Conservation (phyloP, 2,797 vertebrate genomes). For the Tiaroga cobitis region DNA sequence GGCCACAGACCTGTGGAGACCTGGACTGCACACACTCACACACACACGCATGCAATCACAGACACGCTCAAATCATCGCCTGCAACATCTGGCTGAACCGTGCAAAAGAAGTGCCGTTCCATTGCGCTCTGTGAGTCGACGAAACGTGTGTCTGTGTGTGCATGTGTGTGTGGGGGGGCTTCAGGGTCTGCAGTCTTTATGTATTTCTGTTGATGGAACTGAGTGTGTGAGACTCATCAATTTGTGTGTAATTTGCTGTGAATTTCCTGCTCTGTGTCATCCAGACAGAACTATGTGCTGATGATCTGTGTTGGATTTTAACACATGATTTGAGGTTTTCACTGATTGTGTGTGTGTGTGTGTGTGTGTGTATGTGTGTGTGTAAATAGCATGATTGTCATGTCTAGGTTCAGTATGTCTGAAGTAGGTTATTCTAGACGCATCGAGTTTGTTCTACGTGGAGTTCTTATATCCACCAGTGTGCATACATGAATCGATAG, state of each 20-base stretch:
- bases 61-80: slow-evolving; percentile 38
- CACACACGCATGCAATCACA: slow-evolving; percentile 10
- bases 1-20: slow-evolving; percentile 64
- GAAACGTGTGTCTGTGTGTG: background rate
- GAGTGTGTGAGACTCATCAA: slow-evolving; percentile 18
- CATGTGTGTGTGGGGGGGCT: slow-evolving; percentile 39
- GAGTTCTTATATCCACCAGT: slow-evolving; percentile 6
- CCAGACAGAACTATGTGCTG: background rate
- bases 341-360: slow-evolving; percentile 48
- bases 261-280: slow-evolving; percentile 8
- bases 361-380: slow-evolving; percentile 58
- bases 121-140: slow-evolving; percentile 51
- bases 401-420: slow-evolving; percentile 16
- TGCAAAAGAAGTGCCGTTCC: slow-evolving; percentile 55
- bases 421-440: slow-evolving; percentile 53
- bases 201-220: slow-evolving; percentile 28
- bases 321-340: slow-evolving; percentile 22
- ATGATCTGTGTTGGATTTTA: background rate
- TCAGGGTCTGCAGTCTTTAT: slow-evolving; percentile 16
- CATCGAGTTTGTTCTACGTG: slow-evolving; percentile 20
- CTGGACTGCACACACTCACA: slow-evolving; percentile 55
- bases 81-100: slow-evolving; percentile 52
- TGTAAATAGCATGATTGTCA: slow-evolving; percentile 25
- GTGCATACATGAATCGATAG: background rate
- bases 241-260: slow-evolving; percentile 5